Conservation (phyloP, 2,113 vertebrate genomes). For the Dendrocopos noguchii region DNA sequence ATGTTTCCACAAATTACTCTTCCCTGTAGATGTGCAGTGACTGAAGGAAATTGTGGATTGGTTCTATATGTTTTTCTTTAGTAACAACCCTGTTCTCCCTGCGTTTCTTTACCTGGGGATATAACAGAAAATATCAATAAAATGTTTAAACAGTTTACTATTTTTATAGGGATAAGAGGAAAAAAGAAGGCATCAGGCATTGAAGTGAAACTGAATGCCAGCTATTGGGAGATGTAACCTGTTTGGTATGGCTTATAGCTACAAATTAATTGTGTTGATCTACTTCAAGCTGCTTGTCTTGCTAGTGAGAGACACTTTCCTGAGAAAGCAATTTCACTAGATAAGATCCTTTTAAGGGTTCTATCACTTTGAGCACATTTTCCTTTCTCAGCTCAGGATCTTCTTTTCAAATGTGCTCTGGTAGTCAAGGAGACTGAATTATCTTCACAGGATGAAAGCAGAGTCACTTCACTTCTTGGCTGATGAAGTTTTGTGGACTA, state of each 20-base stretch:
- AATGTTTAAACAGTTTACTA: background rate
- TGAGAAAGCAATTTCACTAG: background rate
- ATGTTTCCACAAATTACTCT: constrained; percentile 78
- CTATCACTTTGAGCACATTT: background rate
- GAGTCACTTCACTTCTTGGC: background rate
- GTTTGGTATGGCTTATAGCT: background rate
- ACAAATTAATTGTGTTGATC: constrained; percentile 10
- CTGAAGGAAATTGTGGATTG: constrained; percentile 66
- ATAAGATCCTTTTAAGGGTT: background rate
- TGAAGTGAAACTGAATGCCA: background rate
- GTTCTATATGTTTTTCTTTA: constrained; percentile 40
- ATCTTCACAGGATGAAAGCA: background rate
- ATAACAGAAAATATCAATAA: background rate
- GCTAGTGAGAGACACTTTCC: background rate
- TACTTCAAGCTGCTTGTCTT: constrained; percentile 10
- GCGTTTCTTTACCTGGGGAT: background rate
- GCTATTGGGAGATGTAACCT: background rate
- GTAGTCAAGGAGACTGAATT: background rate
- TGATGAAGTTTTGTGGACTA: background rate
- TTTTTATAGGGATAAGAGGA: background rate
- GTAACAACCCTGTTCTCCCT: background rate
- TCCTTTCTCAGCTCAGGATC: background rate
- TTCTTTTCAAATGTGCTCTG: background rate
- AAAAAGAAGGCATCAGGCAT: background rate
- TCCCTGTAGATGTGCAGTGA: constrained; percentile 67